Evolutionary conservation across 2,113 vertebrate species (phyloP).

Genomic region (Mormyrus lacerda): DNA sequence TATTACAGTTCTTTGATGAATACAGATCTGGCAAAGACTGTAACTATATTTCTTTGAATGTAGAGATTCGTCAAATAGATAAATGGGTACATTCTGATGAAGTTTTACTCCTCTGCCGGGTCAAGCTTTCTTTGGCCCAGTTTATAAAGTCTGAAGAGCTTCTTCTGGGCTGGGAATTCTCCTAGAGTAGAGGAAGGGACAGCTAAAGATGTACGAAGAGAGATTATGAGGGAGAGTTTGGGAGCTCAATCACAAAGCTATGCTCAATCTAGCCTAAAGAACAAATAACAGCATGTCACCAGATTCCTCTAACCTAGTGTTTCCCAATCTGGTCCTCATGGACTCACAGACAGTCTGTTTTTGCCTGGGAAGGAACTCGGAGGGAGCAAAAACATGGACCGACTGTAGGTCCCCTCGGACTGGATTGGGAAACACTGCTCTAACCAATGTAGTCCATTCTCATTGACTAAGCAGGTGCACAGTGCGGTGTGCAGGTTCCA

Average conservation of each 20-base stretch:
- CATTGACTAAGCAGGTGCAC: not conserved
- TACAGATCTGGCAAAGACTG: not conserved
- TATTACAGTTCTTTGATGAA: not conserved
- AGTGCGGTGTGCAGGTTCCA: not conserved
- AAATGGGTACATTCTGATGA: not conserved
- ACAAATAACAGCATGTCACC: not conserved
- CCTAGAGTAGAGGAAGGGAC: not conserved
- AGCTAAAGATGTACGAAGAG: not conserved
- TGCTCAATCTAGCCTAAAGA: not conserved
- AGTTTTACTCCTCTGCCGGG: not conserved
- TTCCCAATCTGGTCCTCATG: not conserved
- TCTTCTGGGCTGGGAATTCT: not conserved
- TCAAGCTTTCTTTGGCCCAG: not conserved
- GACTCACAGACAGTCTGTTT: not conserved
- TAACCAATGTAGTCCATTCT: not conserved
- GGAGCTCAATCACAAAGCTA: not conserved
- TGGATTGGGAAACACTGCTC: not conserved
- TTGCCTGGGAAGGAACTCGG: not conserved
- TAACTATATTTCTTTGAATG: not conserved
- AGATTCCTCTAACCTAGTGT: not conserved
- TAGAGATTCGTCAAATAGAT: not conserved
- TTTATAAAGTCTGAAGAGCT: not conserved
- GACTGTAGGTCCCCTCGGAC: not conserved
- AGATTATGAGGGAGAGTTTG: not conserved
- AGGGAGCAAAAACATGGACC: not conserved